Conservation (phyloP, 2,113 vertebrate genomes). For the Actenoides hombroni region DNA sequence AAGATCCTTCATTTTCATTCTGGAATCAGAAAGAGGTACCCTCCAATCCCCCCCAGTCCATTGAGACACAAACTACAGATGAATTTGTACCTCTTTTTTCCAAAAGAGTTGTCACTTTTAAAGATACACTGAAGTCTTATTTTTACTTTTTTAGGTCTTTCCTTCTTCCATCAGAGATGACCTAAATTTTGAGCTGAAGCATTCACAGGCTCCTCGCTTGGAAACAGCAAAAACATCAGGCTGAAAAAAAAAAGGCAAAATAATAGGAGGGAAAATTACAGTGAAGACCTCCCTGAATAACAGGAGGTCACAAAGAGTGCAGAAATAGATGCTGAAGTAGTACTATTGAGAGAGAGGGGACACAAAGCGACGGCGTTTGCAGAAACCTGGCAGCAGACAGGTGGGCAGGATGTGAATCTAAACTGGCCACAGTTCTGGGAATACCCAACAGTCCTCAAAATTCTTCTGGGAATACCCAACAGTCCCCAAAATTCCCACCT, state of each 20-base stretch:
- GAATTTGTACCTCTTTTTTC: neutral
- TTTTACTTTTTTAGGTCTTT: conserved; percentile 59
- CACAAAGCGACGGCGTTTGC: neutral
- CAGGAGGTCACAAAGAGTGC: conserved; percentile 28
- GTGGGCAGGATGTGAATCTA: conserved; percentile 13
- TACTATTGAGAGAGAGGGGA: neutral
- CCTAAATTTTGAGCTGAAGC: conserved; percentile 59
- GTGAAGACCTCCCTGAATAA: conserved; percentile 33
- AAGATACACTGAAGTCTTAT: conserved; percentile 10
- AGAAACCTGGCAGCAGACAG: neutral
- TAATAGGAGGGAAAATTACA: conserved; percentile 48
- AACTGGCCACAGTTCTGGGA: neutral
- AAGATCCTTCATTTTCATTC: neutral
- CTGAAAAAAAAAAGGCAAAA: conserved; percentile 23
- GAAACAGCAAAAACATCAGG: conserved; percentile 46
- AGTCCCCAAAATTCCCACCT: neutral
- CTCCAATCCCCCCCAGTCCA: neutral
- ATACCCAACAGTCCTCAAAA: neutral
- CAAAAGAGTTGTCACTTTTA: conserved; percentile 31
- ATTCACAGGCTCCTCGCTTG: conserved; percentile 17
- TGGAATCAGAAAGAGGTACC: neutral
- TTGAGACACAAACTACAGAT: neutral
- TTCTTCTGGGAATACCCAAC: conserved; percentile 6
- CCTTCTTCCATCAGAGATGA: conserved; percentile 38
- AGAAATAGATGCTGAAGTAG: conserved; percentile 30